These are phyloP conservation scores for Tetramorium bicarinatum DNA, from an alignment of 2,888 invertebrate species.

Conservation along the genomic window DNA sequence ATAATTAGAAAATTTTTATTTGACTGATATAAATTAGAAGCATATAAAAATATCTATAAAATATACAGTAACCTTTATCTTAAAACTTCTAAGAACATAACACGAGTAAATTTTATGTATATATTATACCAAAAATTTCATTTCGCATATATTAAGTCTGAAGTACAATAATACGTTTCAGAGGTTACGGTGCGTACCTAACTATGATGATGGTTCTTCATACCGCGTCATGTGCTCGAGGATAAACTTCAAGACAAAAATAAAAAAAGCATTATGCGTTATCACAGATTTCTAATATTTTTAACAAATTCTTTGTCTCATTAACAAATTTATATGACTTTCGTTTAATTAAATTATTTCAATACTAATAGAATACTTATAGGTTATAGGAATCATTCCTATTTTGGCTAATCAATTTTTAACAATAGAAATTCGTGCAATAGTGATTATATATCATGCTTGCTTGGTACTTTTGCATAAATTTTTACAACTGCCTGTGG, in stretches of 20 bases:
- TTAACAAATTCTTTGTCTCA: conserved; percentile 12
- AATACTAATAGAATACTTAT: background rate
- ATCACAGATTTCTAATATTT: background rate
- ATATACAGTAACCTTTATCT: conserved; percentile 18
- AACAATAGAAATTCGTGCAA: background rate
- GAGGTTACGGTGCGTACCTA: conserved; percentile 82
- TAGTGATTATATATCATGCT: background rate
- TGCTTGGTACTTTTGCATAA: conserved; percentile 5
- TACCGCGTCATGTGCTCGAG: conserved; percentile 79
- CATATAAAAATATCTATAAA: background rate
- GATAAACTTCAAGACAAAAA: conserved; percentile 68
- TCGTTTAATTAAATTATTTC: conserved; percentile 1
- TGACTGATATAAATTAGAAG: background rate
- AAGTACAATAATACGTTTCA: conserved; percentile 79
- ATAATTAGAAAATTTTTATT: background rate
- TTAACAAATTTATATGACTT: conserved; percentile 24
- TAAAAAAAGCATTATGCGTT: conserved; percentile 8
- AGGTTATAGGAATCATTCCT: background rate
- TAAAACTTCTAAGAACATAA: background rate
- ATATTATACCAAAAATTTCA: background rate
- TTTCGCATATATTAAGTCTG: conserved; percentile 25
- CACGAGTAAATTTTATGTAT: conserved; percentile 5
- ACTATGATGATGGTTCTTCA: conserved; percentile 83
- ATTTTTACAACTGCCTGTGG: background rate
- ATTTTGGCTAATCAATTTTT: background rate